phyloP scores from a whole-genome alignment of 2,113 vertebrate species.

The Austrofundulus limnaeus region DNA sequence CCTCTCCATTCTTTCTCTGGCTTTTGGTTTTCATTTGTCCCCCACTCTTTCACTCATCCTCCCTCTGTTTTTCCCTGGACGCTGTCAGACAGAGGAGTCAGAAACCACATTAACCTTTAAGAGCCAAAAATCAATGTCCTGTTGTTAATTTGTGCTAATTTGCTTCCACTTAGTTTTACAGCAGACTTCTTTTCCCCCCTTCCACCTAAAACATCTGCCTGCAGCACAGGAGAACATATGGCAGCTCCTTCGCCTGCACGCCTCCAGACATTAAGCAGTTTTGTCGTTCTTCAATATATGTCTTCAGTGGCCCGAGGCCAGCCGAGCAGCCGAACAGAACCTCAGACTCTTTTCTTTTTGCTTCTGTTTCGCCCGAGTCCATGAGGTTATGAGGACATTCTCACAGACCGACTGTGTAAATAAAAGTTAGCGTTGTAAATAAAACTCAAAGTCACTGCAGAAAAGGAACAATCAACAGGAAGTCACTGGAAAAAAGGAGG shows the following conservation, averaged over 20 bases:
- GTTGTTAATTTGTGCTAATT: slow-evolving; percentile 85
- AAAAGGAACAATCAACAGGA: too few relatives aligned
- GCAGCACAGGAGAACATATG: slow-evolving; percentile 35
- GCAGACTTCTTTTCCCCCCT: slow-evolving; percentile 19
- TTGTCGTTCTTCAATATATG: background rate
- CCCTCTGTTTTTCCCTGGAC: slow-evolving; percentile 26
- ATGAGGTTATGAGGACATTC: background rate
- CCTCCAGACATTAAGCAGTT: slow-evolving; percentile 28
- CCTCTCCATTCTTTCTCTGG: background rate
- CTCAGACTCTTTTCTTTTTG: background rate
- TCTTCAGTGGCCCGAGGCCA: slow-evolving; percentile 2
- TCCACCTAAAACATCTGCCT: slow-evolving; percentile 28
- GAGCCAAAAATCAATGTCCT: slow-evolving; percentile 83
- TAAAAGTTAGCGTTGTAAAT: slow-evolving; percentile 6
- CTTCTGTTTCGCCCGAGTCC: background rate
- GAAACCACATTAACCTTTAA: slow-evolving; percentile 83
- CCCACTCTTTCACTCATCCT: too few relatives aligned
- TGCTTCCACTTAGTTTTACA: slow-evolving; percentile 79
- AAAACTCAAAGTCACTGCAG: slow-evolving; percentile 1
- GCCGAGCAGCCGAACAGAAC: slow-evolving; percentile 1
- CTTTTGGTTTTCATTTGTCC: too few relatives aligned
- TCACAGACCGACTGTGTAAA: background rate
- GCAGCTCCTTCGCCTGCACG: slow-evolving; percentile 1
- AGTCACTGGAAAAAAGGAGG: too few relatives aligned
- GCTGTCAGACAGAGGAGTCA: slow-evolving; percentile 55